Percentiles rank a stretch among this genome's conserved stretches.
These are phyloP conservation scores for Rhynchomys soricoides DNA, from an alignment of 2,113 vertebrate genomes.

Conservation along the genomic window DNA sequence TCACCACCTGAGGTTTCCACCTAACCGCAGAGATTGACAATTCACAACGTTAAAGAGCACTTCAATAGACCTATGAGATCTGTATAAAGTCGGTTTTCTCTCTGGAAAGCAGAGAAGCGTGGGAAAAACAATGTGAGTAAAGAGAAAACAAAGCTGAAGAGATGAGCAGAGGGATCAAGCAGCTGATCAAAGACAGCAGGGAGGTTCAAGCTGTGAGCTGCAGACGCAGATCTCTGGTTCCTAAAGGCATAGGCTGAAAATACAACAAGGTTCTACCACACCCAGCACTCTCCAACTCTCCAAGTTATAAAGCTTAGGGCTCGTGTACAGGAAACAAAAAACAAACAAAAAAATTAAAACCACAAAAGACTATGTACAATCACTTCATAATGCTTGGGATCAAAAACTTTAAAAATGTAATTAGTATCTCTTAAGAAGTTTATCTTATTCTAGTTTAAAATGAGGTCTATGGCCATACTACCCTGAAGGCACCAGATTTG, in stretches of 20 bases:
- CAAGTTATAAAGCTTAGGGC: neutral
- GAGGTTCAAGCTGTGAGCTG: neutral
- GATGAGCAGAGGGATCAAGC: neutral
- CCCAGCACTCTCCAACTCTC: neutral
- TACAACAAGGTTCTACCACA: neutral
- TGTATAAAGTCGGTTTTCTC: neutral
- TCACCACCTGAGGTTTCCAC: neutral
- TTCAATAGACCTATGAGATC: slow-evolving; percentile 1
- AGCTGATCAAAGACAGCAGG: slow-evolving; percentile 55
- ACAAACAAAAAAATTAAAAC: neutral
- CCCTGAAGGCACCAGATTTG: neutral
- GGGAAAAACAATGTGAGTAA: slow-evolving; percentile 60
- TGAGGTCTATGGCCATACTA: neutral
- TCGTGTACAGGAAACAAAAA: neutral
- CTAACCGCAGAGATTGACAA: neutral
- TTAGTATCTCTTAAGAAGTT: neutral
- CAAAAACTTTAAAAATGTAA: neutral
- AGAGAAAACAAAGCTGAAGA: slow-evolving; percentile 61
- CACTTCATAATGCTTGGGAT: neutral
- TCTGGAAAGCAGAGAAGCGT: slow-evolving; percentile 68
- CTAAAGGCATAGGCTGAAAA: neutral
- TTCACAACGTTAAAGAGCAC: neutral
- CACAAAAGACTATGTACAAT: neutral
- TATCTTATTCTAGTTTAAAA: neutral
- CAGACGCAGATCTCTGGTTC: neutral